Conservation (phyloP, 2,113 vertebrate genomes). For the Mola mola region DNA sequence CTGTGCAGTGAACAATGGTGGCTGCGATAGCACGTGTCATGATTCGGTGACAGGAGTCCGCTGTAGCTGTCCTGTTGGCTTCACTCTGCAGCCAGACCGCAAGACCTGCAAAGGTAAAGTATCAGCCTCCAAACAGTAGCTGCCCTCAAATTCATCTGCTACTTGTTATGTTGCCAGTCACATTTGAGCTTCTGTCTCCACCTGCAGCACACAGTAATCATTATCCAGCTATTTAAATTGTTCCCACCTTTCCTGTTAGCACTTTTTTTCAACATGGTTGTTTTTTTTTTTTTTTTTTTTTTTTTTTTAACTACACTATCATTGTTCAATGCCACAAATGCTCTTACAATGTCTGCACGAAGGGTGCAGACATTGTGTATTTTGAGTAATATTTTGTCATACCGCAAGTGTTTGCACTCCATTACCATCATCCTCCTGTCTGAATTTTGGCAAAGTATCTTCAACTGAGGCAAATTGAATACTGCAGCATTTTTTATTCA, state of each 20-base stretch:
- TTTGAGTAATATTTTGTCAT: conserved; percentile 30
- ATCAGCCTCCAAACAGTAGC: conserved; percentile 9
- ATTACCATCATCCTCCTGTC: conserved; percentile 25
- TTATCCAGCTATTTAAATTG: too few species aligned
- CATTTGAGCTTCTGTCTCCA: neutral
- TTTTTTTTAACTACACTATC: too few species aligned
- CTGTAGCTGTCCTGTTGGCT: conserved; percentile 98
- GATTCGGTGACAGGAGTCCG: conserved; percentile 93
- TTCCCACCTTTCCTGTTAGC: too few species aligned
- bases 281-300: too few species aligned
- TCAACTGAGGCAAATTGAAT: conserved; percentile 23
- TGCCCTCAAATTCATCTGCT: conserved; percentile 17
- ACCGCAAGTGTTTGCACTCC: conserved; percentile 6
- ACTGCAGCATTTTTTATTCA: conserved; percentile 9
- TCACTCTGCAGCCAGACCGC: conserved; percentile 94
- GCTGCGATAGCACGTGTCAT: conserved; percentile 97
- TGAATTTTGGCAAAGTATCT: conserved; percentile 20
- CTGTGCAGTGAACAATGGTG: conserved; percentile 96
- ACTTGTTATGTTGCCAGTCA: conserved; percentile 19
- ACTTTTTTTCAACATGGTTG: too few species aligned
- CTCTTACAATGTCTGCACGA: too few species aligned
- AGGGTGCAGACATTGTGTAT: too few species aligned
- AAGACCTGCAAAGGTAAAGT: conserved; percentile 96
- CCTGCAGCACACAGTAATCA: conserved; percentile 9
- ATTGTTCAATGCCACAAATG: too few species aligned